phyloP scores from a whole-genome alignment of 2,113 vertebrate species.

The Neopipo cinnamomea region DNA sequence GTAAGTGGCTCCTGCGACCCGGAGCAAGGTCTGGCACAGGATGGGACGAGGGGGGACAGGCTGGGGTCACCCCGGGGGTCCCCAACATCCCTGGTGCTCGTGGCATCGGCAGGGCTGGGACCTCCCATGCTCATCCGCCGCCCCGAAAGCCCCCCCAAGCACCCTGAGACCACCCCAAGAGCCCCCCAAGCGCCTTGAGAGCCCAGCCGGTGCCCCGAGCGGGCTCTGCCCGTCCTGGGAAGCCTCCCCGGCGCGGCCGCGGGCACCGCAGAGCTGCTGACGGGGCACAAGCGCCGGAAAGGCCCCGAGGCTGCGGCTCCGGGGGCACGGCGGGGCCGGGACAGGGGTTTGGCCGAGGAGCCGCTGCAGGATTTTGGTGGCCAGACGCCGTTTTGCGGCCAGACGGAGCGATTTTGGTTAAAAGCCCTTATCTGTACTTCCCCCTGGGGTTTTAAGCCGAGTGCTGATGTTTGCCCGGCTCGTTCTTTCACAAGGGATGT shows the following conservation, averaged over 20 bases:
- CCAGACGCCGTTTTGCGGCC: background rate
- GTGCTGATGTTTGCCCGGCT: background rate
- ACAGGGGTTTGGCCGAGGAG: background rate
- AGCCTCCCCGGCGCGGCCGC: accelerated
- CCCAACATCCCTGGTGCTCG: background rate
- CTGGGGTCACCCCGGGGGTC: accelerated
- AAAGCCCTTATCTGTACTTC: background rate
- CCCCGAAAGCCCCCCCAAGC: background rate
- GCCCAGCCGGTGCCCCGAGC: accelerated
- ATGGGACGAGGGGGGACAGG: too few relatives aligned
- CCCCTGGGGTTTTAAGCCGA: background rate
- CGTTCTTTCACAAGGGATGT: too few relatives aligned
- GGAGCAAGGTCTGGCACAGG: background rate
- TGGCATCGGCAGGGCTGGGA: accelerated
- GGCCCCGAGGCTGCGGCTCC: background rate
- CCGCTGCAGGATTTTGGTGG: background rate
- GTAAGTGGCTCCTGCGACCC: background rate
- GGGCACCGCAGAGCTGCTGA: conserved; percentile 46
- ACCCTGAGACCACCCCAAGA: background rate
- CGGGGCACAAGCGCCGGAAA: conserved; percentile 11
- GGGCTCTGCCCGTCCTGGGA: background rate
- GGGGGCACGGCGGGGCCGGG: background rate
- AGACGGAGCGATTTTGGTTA: conserved; percentile 26
- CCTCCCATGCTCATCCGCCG: background rate
- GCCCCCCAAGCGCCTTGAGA: background rate